A percentile compares a stretch with the other conserved stretches of the same genome.
phyloP scores from a whole-genome alignment of 2,113 vertebrate genomes.

The Athene noctua region DNA sequence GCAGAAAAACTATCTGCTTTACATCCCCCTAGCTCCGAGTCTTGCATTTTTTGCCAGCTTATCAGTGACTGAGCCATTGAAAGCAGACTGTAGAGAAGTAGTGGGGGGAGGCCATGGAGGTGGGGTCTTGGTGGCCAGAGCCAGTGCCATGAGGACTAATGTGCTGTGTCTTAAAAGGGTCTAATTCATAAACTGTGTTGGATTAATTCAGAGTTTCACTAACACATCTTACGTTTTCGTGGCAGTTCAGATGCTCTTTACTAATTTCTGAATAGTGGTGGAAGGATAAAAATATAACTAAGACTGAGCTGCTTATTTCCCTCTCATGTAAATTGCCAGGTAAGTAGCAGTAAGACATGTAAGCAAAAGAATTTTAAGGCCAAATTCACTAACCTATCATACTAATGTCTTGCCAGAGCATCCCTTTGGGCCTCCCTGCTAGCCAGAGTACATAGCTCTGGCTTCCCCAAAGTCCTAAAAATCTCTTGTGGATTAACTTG shows the following conservation, averaged over 20 bases:
- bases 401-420: neutral
- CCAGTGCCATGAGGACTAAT: neutral
- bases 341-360: neutral
- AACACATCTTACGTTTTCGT: neutral
- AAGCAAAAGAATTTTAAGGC: neutral
- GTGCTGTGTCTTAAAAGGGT: neutral
- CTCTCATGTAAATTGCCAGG: neutral
- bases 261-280: neutral
- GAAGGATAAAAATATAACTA: neutral
- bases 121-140: neutral
- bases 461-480: neutral
- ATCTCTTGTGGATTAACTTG: neutral
- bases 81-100: neutral
- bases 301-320: neutral
- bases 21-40: neutral
- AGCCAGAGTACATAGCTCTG: neutral
- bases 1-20: neutral
- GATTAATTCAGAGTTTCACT: neutral
- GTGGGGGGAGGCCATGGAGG: rapidly evolving
- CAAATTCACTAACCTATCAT: neutral
- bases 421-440: neutral
- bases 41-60: neutral
- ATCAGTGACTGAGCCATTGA: neutral
- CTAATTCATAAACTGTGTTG: neutral
- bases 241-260: neutral